Base-by-base conservation (phyloP, 2,113 vertebrate species). In the Puma concolor region DNA sequence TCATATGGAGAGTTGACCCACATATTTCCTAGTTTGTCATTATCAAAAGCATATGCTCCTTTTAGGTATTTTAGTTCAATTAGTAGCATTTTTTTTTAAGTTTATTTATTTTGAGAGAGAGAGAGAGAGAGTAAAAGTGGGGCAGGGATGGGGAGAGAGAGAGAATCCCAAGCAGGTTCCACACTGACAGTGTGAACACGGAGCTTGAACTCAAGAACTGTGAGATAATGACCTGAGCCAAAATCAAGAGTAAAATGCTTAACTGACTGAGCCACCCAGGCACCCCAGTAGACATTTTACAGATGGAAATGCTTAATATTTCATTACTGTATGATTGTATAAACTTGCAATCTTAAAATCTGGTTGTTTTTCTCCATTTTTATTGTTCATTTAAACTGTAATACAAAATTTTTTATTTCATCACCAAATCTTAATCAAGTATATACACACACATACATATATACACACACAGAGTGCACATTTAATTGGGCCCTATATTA, bases 321-420 rank as follows among this genome's bases (percentile, higher is more conserved):
- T 86, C 66, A 81, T 79, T 80, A 95, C 23, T 82, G 7, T 69
- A 86, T 91, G 29, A 82, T 86, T 44, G 50, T 36, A 60, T 91
- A 85, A 85, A 90, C 13, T 36, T 57, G 38, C 19, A 91, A 67
- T 91, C 60, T 94, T 76, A 91, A 57, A 87, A 60, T 41, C 57
- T 91, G 90, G 27, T 63, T 86, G 48, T 29, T 76, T 60, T 96
- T 96, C 88, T 95, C 63, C 36, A 48, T 66, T n/a, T 86, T 36
- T 71, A 77, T 64, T 93, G 57, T 27, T 94, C 27, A 87, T 87
- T 95, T 86, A 80, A 86, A 67, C 15, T 95, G 41, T 9, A 95
- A 71, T 79, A 88, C 27, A 52, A 50, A 67, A 25, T 69, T 60
- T 60, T 63, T 63, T 25, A 64, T 81, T 60, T 80, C 57, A 66